These are phyloP conservation scores for Hanleya hanleyi DNA, from an alignment of 2,888 invertebrate species.

Conservation along the genomic window DNA sequence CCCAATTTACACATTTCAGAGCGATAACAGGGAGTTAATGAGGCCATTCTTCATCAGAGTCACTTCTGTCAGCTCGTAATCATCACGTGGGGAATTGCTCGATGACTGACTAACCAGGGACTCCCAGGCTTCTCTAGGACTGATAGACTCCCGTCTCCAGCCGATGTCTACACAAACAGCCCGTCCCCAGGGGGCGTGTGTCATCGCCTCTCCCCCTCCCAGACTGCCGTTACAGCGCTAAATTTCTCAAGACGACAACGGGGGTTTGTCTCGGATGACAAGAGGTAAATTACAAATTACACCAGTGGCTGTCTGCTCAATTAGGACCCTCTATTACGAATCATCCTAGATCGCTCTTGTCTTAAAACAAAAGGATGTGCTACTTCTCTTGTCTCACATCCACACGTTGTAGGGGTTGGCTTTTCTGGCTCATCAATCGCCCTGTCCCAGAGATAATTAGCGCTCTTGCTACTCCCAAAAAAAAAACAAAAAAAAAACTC, in stretches of 20 bases:
- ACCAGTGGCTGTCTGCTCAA: neutral
- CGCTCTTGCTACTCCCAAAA: no score
- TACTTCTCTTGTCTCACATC: no score
- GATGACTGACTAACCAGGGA: neutral
- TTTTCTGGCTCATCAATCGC: no score
- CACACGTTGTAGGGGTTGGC: no score
- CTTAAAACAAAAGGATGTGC: neutral
- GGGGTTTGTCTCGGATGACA: neutral
- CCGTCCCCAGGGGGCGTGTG: neutral
- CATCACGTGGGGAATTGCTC: neutral
- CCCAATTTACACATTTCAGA: neutral
- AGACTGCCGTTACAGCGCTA: neutral
- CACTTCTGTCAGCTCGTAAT: neutral
- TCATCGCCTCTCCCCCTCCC: neutral
- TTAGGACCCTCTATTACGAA: neutral
- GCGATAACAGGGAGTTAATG: conserved; percentile 3
- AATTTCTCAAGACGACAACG: neutral
- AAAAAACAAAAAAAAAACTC: no score
- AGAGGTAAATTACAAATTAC: conserved; percentile 7
- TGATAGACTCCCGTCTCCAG: neutral
- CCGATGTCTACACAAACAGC: neutral
- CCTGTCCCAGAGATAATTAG: no score
- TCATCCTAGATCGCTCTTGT: neutral
- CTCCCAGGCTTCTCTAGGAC: neutral
- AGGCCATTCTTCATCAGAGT: neutral